A percentile compares a stretch with the other conserved stretches of the same genome.
These are phyloP conservation scores for Brachirus orientalis DNA, from an alignment of 2,113 vertebrate species.

Conservation along the genomic window DNA sequence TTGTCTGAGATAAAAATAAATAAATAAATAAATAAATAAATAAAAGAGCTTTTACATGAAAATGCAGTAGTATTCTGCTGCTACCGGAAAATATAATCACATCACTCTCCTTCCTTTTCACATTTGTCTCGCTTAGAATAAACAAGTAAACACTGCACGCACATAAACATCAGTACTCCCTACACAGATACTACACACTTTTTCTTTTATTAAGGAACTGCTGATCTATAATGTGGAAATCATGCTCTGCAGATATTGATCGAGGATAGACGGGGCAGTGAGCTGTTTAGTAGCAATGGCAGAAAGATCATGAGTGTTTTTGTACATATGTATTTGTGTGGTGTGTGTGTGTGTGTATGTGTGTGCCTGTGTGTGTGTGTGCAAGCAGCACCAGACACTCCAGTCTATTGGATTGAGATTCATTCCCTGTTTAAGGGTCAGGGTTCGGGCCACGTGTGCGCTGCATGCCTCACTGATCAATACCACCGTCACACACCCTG, in stretches of 20 bases:
- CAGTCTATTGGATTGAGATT: constrained; percentile 99
- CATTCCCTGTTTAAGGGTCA: constrained; percentile 99
- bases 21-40: too few relatives aligned
- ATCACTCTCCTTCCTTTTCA: not conserved
- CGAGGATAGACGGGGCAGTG: constrained; percentile 52
- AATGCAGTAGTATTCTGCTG: not conserved
- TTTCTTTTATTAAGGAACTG: constrained; percentile 93
- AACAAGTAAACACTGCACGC: constrained; percentile 13
- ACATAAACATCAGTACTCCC: constrained; percentile 28
- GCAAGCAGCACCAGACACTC: constrained; percentile 77
- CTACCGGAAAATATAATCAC: not conserved
- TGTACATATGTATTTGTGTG: constrained; percentile 52
- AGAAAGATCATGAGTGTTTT: constrained; percentile 43
- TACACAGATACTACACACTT: constrained; percentile 58
- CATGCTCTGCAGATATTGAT: constrained; percentile 89
- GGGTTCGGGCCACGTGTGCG: constrained; percentile 85
- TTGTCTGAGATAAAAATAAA: not conserved
- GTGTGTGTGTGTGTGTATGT: constrained; percentile 33
- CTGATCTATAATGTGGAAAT: constrained; percentile 93
- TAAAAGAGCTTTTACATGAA: too few relatives aligned
- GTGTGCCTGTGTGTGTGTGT: constrained; percentile 41
- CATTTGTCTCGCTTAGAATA: not conserved
- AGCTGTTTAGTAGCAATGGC: constrained; percentile 14
- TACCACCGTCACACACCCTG: constrained; percentile 78
- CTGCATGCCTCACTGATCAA: constrained; percentile 90